Conservation (phyloP, 2,113 vertebrate genomes). For the Struthio camelus region DNA sequence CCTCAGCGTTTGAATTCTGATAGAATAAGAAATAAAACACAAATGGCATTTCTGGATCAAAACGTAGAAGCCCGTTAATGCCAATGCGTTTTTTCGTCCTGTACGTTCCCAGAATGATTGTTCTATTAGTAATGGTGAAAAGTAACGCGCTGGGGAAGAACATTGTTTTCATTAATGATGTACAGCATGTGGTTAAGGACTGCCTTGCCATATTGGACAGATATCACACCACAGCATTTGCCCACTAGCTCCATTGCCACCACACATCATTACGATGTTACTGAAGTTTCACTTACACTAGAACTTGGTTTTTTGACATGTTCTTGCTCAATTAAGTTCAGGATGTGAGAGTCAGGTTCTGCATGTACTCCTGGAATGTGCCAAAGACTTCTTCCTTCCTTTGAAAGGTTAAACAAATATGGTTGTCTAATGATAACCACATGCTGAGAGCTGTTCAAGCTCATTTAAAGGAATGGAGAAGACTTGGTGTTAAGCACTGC, state of each 20-base stretch:
- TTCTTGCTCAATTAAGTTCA: constrained; percentile 28
- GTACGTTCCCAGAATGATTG: neutral
- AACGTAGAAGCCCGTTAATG: neutral
- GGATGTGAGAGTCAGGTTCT: constrained; percentile 48
- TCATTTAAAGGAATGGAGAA: neutral
- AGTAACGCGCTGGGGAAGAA: neutral
- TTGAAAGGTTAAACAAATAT: constrained; percentile 56
- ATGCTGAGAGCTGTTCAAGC: neutral
- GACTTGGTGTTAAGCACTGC: neutral
- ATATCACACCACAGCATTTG: accelerated
- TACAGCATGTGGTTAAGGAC: neutral
- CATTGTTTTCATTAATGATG: neutral
- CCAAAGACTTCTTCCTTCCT: constrained; percentile 62
- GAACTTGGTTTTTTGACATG: neutral
- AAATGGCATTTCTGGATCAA: neutral
- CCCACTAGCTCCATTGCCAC: neutral
- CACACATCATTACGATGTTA: neutral
- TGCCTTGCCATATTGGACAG: neutral
- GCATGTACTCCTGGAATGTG: neutral
- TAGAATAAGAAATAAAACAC: neutral
- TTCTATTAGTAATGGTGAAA: neutral
- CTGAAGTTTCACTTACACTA: neutral
- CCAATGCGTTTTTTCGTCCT: neutral
- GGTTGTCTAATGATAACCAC: constrained; percentile 12
- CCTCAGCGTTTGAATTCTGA: neutral